Evolutionary conservation across 2,113 vertebrate genomes (phyloP).

Genomic region (Cephalopterus ornatus): DNA sequence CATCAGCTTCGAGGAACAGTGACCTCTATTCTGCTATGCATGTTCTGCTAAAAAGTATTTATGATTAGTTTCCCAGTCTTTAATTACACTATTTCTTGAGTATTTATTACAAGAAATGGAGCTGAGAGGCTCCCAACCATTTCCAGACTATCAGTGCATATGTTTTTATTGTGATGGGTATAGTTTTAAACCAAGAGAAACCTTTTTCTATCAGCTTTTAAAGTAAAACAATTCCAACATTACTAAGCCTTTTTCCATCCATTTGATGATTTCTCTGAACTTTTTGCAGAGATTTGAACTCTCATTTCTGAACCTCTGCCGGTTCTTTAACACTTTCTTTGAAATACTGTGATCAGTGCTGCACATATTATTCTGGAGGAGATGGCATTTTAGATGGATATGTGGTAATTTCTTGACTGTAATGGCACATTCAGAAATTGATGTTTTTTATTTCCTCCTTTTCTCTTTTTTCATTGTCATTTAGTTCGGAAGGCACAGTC

Average conservation of each 20-base stretch:
- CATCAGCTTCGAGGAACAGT: not conserved
- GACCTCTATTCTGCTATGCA: not conserved
- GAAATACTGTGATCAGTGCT: not conserved
- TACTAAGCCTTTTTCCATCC: not conserved
- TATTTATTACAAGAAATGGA: not conserved
- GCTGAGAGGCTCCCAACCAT: not conserved
- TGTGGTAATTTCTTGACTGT: not conserved
- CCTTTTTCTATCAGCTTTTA: not conserved
- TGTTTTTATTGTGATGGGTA: not conserved
- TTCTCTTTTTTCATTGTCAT: not conserved
- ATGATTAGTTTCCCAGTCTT: not conserved
- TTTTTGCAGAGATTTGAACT: not conserved
- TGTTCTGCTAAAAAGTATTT: not conserved
- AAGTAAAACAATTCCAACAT: not conserved
- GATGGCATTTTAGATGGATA: not conserved
- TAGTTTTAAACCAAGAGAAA: not conserved
- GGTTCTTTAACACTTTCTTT: not conserved
- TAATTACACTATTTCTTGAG: not conserved
- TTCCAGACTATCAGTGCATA: not conserved
- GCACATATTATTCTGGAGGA: not conserved
- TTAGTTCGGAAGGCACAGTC: not conserved
- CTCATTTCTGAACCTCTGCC: not conserved
- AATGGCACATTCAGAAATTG: not conserved
- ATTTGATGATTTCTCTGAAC: not conserved
- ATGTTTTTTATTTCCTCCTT: not conserved